Base-by-base conservation (phyloP, 2,797 vertebrate species). In the Perodicticus potto region DNA sequence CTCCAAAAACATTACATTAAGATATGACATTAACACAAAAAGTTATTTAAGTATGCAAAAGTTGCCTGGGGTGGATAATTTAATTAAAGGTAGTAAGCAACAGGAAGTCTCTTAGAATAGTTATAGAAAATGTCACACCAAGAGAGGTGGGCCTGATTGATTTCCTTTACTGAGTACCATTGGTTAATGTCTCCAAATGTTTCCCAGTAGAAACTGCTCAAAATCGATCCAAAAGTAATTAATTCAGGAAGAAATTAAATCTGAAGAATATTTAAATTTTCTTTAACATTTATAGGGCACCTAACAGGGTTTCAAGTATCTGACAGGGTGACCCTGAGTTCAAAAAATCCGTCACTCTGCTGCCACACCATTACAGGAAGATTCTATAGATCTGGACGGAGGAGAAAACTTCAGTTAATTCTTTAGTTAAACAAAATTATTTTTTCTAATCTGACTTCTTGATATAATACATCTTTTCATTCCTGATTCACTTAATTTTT, bases 71-170 rank as follows among this genome's bases (percentile, higher is more conserved):
- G 70, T 27, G 78, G 74, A 74, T 57, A 93, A 93, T 74, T 82
- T 88, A 95, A 95, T 93, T 89, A 83, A 86, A 81, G n/a, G 22
- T 76, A 89, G 40, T 53, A 83, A 85, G 80, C 25, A 92, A 86
- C 63, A 80, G 88, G 81, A 93, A 70, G 53, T 95, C 70, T 95
- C 74, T 96, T 73, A 73, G 69, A 90, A 92, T 86, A 90, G 85
- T 87, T 49, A n/a, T 6, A 72, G 53, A 80, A 88, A 90, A 90
- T 94, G 81, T 92, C 88, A 97, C 53, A 76, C 65, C 22, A 65
- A 59, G 53, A 55, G 72, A 92, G 61, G 74, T 92, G 65, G 77
- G 37, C 17, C 34, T 77, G 53, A 81, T 57, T 84, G 73, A 96
- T 67, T 90, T 90, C 59, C 40, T 3, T 25, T 57, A n/a, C 19